Conservation (phyloP, 2,113 vertebrate species). For the Rhinichthys klamathensis region DNA sequence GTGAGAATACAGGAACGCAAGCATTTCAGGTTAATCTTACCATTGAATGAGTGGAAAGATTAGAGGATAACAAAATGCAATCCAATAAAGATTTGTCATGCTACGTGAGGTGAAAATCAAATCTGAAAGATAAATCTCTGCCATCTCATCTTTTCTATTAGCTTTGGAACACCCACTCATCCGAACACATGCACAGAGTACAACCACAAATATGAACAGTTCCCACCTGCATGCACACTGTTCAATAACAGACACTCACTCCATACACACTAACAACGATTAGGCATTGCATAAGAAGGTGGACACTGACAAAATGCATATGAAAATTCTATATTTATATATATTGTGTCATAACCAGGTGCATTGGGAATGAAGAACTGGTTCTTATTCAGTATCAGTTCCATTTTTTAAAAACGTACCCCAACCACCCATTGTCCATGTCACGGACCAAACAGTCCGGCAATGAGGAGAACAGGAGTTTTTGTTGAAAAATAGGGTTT, state of each 20-base stretch:
- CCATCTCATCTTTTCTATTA: conserved; percentile 23
- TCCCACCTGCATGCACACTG: conserved; percentile 17
- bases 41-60: conserved; percentile 42
- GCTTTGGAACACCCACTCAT: conserved; percentile 25
- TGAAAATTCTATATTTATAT: neutral
- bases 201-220: conserved; percentile 38
- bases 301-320: neutral
- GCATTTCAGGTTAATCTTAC: conserved; percentile 33
- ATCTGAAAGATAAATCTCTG: conserved; percentile 39
- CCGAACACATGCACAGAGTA: conserved; percentile 36
- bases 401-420: neutral
- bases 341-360: neutral
- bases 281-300: neutral
- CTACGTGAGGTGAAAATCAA: conserved; percentile 42
- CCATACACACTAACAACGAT: neutral
- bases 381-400: neutral
- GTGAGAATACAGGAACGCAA: conserved; percentile 22
- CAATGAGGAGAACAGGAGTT: no score
- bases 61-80: conserved; percentile 46
- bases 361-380: neutral
- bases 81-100: conserved; percentile 33
- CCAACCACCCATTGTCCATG: no score
- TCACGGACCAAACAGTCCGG: no score
- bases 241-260: neutral
- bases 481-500: no score